Conservation (phyloP, 2,888 invertebrate genomes). For the Glyphotaelius pellucidus region DNA sequence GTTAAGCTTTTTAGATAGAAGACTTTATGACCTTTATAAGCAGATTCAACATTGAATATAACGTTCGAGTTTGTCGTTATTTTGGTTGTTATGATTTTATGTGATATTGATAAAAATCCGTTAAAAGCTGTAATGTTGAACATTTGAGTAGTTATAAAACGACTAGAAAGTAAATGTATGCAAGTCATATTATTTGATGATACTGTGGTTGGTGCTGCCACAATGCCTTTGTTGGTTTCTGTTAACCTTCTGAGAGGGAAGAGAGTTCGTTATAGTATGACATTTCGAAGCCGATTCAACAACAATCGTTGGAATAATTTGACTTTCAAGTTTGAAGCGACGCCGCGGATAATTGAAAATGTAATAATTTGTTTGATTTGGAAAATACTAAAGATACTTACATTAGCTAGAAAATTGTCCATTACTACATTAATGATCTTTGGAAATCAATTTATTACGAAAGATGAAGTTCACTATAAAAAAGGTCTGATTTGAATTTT, state of each 20-base stretch:
- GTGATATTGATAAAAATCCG: too few relatives aligned
- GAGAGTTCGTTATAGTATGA: neutral
- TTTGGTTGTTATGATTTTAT: neutral
- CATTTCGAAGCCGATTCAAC: neutral
- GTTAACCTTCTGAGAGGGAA: neutral
- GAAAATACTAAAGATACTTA: neutral
- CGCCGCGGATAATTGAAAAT: neutral
- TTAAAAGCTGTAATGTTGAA: too few relatives aligned
- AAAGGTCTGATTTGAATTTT: too few relatives aligned
- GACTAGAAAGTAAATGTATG: neutral
- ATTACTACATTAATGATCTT: neutral
- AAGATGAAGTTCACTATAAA: neutral
- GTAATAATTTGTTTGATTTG: neutral
- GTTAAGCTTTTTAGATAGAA: neutral
- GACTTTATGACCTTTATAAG: neutral
- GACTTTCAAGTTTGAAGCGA: neutral
- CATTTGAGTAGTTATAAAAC: too few relatives aligned
- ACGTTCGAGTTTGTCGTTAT: neutral
- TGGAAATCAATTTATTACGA: neutral
- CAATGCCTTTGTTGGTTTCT: neutral
- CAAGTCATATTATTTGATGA: neutral
- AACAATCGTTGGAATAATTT: neutral
- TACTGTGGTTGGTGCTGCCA: neutral
- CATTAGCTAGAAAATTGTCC: too few relatives aligned
- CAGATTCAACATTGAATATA: neutral